These are phyloP conservation scores for Kryptolebias marmoratus DNA, from an alignment of 2,113 vertebrate genomes.

Conservation along the genomic window DNA sequence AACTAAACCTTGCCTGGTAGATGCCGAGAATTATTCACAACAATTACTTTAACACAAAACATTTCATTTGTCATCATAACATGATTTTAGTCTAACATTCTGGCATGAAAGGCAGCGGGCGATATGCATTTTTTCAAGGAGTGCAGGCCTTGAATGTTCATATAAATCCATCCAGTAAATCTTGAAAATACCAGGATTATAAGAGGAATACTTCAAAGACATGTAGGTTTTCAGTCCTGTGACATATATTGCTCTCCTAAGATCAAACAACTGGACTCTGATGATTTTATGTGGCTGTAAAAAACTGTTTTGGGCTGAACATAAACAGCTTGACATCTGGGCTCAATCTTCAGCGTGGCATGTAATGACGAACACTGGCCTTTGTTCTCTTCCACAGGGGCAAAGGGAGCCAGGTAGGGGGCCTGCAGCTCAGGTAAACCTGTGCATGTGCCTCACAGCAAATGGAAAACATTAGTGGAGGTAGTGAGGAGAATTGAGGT, in stretches of 20 bases:
- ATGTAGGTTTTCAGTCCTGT: slow-evolving; percentile 36
- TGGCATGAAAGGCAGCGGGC: too few species aligned
- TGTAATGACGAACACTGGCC: slow-evolving; percentile 68
- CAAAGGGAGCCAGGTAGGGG: slow-evolving; percentile 59
- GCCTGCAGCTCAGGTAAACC: slow-evolving; percentile 52
- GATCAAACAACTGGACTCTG: slow-evolving; percentile 68
- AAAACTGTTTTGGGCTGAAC: slow-evolving; percentile 57
- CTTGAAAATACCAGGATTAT: slow-evolving; percentile 35
- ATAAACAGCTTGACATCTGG: slow-evolving; percentile 75
- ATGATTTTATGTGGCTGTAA: slow-evolving; percentile 77
- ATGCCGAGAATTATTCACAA: too few species aligned
- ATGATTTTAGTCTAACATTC: too few species aligned
- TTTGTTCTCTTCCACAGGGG: slow-evolving; percentile 70
- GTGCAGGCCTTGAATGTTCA: too few species aligned
- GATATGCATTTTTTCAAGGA: too few species aligned
- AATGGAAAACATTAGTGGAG: slow-evolving; percentile 62
- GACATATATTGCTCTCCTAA: slow-evolving; percentile 46
- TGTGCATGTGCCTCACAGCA: slow-evolving; percentile 23
- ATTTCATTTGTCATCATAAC: too few species aligned
- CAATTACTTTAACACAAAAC: too few species aligned
- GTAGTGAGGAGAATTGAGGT: slow-evolving; percentile 10
- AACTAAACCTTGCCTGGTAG: too few species aligned
- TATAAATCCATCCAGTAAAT: slow-evolving; percentile 15
- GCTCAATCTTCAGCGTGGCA: slow-evolving; percentile 67
- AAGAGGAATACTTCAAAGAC: slow-evolving; percentile 59